These are phyloP conservation scores for Lysandra bellargus DNA, from an alignment of 2,888 invertebrate species.

Conservation along the genomic window DNA sequence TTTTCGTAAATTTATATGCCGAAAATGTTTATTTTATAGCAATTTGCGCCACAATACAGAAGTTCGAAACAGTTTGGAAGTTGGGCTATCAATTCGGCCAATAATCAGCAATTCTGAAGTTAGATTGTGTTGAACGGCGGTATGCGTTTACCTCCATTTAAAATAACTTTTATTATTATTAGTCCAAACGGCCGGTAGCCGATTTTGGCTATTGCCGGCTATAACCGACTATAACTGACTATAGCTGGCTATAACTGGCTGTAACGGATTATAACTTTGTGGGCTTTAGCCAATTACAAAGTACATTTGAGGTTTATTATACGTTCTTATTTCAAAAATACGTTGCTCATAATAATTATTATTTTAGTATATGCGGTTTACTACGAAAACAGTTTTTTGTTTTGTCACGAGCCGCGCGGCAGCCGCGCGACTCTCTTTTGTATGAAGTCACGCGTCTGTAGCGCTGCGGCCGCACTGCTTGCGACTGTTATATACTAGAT, in stretches of 20 bases:
- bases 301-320: slow-evolving; percentile 5
- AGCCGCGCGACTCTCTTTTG: too few species aligned
- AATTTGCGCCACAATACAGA: not conserved
- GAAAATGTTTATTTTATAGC: not conserved
- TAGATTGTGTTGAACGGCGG: slow-evolving; percentile 9
- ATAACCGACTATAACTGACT: too few species aligned
- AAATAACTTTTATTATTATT: slow-evolving; percentile 18
- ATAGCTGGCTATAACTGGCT: too few species aligned
- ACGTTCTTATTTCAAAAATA: not conserved
- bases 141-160: slow-evolving; percentile 11
- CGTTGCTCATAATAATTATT: too few species aligned
- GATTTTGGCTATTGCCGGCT: not conserved
- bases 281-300: not conserved
- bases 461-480: too few species aligned
- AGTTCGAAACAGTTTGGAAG: not conserved
- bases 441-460: too few species aligned
- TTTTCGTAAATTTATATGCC: not conserved
- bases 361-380: too few species aligned
- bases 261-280: not conserved
- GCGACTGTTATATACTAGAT: too few species aligned
- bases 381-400: too few species aligned
- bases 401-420: too few species aligned
- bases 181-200: not conserved
- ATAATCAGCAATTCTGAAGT: slow-evolving; percentile 1
- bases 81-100: not conserved